Evolutionary conservation across 2,888 invertebrate species (phyloP).

Genomic region (Ectemnius lituratus): DNA sequence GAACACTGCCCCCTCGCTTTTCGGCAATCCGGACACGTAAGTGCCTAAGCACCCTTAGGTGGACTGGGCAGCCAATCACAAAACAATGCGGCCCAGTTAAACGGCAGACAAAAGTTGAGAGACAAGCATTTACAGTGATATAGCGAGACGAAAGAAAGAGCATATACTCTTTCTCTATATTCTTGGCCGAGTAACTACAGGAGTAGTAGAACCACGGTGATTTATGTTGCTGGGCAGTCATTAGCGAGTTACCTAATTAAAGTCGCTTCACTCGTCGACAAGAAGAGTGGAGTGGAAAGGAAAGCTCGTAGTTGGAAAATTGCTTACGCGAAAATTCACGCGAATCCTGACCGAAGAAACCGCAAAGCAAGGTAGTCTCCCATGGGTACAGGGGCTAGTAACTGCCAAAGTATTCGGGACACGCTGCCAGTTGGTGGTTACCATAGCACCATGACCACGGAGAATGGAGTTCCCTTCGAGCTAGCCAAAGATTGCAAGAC

Average conservation of each 20-base stretch:
- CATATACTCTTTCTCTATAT: neutral
- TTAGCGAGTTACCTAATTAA: conserved; percentile 69
- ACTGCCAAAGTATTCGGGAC: conserved; percentile 30
- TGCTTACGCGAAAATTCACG: conserved; percentile 56
- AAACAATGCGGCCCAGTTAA: neutral
- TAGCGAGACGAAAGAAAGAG: conserved; percentile 14
- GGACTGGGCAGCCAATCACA: conserved; percentile 3
- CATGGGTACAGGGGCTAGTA: conserved; percentile 30
- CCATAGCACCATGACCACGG: neutral
- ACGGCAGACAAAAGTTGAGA: conserved; percentile 1
- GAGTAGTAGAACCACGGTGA: conserved; percentile 60
- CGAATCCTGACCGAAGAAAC: conserved; percentile 18
- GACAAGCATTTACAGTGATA: neutral
- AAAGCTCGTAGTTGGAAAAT: conserved; percentile 51
- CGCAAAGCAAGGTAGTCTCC: neutral
- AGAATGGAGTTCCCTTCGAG: neutral
- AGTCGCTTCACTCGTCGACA: conserved; percentile 58
- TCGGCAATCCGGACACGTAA: conserved; percentile 9
- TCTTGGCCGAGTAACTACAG: neutral
- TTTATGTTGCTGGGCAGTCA: conserved; percentile 66
- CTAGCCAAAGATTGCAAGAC: too few species aligned
- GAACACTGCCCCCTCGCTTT: conserved; percentile 9
- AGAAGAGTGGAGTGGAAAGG: conserved; percentile 49
- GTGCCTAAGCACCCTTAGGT: conserved; percentile 7
- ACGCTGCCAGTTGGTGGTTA: conserved; percentile 14